Conservation (phyloP, 2,113 vertebrate genomes). For the Ptyas mucosa region DNA sequence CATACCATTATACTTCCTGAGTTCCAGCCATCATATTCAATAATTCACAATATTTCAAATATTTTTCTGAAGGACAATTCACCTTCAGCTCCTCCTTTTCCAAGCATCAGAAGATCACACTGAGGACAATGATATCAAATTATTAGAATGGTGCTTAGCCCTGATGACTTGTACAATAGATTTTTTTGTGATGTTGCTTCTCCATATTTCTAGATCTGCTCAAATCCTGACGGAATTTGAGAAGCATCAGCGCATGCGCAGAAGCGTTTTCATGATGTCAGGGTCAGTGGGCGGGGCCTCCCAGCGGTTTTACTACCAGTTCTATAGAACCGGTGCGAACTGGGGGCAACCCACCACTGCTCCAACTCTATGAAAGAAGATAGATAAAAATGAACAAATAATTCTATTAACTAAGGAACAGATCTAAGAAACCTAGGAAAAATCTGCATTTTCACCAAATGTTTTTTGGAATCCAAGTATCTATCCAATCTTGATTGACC, state of each 20-base stretch:
- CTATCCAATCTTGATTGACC: background rate
- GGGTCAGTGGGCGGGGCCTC: too few relatives aligned
- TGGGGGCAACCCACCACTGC: too few relatives aligned
- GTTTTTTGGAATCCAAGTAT: background rate
- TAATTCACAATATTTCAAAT: background rate
- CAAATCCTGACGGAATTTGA: background rate
- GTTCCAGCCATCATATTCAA: background rate
- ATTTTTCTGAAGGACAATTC: background rate
- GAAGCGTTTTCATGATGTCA: too few relatives aligned
- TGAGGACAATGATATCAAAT: background rate
- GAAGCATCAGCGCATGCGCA: too few relatives aligned
- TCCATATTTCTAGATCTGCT: background rate
- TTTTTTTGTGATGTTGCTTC: too few relatives aligned
- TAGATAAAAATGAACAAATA: background rate
- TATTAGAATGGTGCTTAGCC: background rate
- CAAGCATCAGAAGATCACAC: background rate
- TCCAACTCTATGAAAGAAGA: background rate
- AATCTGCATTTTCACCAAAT: slow-evolving; percentile 2
- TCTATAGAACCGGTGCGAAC: too few relatives aligned
- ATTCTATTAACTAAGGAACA: background rate
- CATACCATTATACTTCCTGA: background rate
- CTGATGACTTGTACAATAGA: background rate
- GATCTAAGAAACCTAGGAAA: background rate
- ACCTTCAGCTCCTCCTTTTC: background rate
- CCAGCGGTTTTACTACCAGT: too few relatives aligned